phyloP scores from a whole-genome alignment of 2,797 vertebrate genomes.

The Scyliorhinus canicula region DNA sequence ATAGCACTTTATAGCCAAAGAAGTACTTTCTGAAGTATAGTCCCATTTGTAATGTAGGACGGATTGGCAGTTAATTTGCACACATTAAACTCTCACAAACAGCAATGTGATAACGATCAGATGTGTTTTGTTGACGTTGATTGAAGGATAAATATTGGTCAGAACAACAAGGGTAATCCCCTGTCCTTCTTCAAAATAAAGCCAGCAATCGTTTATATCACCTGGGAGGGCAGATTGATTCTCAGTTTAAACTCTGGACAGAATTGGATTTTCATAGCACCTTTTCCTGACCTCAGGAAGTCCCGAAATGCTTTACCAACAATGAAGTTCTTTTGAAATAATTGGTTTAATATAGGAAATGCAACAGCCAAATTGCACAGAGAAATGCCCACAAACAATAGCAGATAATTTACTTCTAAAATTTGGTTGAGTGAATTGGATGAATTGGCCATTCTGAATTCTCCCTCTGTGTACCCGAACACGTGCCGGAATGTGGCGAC shows the following conservation, averaged over 20 bases:
- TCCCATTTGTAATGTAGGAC: neutral
- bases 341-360: neutral
- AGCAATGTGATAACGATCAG: neutral
- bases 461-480: too few species aligned
- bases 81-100: neutral
- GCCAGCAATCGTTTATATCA: too few species aligned
- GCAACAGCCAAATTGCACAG: neutral
- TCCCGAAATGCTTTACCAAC: neutral
- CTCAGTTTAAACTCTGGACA: neutral
- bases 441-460: too few species aligned
- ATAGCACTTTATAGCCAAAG: neutral
- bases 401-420: neutral
- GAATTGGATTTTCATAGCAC: neutral
- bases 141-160: neutral
- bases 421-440: neutral
- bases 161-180: neutral
- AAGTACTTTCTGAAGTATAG: neutral
- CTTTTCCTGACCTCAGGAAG: neutral
- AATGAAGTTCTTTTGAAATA: neutral
- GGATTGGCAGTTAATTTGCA: neutral
- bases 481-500: too few species aligned
- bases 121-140: neutral
- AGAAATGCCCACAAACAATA: neutral
- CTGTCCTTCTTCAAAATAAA: neutral
- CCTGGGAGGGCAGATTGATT: neutral